Evolutionary conservation across 1,140 invertebrate species (phyloP).

Genomic region (Trachymyrmex cornetzi): DNA sequence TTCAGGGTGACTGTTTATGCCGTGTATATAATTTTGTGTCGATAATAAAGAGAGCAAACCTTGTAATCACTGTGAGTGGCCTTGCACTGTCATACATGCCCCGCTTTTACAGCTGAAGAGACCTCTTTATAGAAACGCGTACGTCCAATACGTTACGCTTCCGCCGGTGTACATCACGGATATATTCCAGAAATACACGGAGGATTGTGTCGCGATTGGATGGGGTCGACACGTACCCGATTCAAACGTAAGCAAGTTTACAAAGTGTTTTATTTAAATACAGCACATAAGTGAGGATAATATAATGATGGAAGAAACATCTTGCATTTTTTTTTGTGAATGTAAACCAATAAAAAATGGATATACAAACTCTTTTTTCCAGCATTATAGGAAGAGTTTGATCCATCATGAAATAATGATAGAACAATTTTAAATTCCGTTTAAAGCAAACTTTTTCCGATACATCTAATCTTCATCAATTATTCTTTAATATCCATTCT

Average conservation of each 20-base stretch:
- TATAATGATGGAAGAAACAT: constrained; percentile 4
- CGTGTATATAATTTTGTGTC: constrained; percentile 74
- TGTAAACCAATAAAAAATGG: not conserved
- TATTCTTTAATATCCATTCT: not conserved
- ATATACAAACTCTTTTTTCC: not conserved
- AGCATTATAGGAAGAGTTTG: not conserved
- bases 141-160: constrained; percentile 55
- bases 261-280: constrained; percentile 21
- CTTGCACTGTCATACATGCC: constrained; percentile 4
- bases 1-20: constrained; percentile 78
- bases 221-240: constrained; percentile 75
- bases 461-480: not conserved
- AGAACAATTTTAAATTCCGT: not conserved
- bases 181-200: constrained; percentile 66
- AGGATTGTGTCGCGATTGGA: constrained; percentile 72
- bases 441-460: not conserved
- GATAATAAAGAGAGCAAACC: constrained; percentile 67
- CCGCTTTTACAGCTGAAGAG: constrained; percentile 48
- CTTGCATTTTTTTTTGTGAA: not conserved
- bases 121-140: constrained; percentile 45
- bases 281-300: not conserved
- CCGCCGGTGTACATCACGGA: constrained; percentile 52
- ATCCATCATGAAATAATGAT: not conserved
- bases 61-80: constrained; percentile 24
- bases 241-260: constrained; percentile 40